Conservation (phyloP, 2,113 vertebrate species). For the Cnemophilus loriae region DNA sequence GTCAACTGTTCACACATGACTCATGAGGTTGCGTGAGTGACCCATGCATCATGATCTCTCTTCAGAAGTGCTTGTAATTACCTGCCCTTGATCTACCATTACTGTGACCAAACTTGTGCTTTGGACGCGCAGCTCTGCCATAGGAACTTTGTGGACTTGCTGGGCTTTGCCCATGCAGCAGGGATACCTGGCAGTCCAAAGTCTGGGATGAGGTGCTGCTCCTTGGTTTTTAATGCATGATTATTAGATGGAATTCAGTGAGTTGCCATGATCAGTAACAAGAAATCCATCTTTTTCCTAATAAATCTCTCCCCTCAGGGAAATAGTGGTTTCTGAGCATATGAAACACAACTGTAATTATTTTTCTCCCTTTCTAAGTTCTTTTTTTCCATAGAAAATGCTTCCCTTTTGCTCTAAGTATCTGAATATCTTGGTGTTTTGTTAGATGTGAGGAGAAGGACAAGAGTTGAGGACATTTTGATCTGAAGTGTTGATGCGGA, state of each 20-base stretch:
- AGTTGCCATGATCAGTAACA: accelerated
- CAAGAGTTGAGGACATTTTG: background rate
- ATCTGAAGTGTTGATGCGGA: background rate
- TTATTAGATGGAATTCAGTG: background rate
- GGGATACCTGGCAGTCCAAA: background rate
- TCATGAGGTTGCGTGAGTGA: background rate
- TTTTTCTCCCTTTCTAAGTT: background rate
- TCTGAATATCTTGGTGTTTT: background rate
- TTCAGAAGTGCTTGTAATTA: background rate
- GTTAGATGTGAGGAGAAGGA: background rate
- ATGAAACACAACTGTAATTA: background rate
- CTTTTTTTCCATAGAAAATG: background rate
- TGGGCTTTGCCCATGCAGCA: background rate
- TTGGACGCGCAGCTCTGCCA: background rate
- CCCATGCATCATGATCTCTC: background rate
- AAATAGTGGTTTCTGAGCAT: background rate
- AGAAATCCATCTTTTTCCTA: background rate
- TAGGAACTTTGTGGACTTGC: background rate
- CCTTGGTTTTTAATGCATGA: background rate
- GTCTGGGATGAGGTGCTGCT: background rate
- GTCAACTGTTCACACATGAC: background rate
- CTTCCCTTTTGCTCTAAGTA: background rate
- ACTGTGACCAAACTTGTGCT: background rate
- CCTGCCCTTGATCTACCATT: background rate
- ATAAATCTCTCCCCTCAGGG: background rate